Evolutionary conservation across 92 coral and sea anemone genomes (phyloP).

Genomic region (Actinernus sp.): DNA sequence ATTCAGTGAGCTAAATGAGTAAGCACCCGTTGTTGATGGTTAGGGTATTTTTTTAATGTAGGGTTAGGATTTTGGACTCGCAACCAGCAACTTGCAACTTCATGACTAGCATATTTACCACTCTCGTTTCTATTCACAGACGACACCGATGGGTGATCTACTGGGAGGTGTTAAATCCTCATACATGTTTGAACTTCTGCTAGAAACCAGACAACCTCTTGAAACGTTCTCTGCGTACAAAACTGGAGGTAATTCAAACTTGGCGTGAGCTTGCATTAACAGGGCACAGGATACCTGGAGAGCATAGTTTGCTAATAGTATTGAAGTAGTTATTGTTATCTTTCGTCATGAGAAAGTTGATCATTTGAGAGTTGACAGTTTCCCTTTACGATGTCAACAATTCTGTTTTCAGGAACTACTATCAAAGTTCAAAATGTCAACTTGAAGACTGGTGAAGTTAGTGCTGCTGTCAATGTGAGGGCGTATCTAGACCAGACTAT

Average conservation of each 20-base stretch:
- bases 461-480: slow-evolving; percentile 70
- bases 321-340: too few relatives aligned
- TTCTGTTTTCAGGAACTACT: slow-evolving; percentile 65
- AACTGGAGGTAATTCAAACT: slow-evolving; percentile 88
- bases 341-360: too few relatives aligned
- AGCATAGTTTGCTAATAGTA: too few relatives aligned
- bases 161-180: slow-evolving; percentile 85
- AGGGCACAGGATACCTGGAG: too few relatives aligned
- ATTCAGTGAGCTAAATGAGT: too few relatives aligned
- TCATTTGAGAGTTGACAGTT: too few relatives aligned
- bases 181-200: slow-evolving; percentile 88
- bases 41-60: too few relatives aligned
- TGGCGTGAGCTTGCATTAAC: background rate
- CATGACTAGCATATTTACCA: background rate
- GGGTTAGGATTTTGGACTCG: too few relatives aligned
- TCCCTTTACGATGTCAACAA: too few relatives aligned
- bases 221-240: slow-evolving; percentile 71
- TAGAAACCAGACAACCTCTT: slow-evolving; percentile 77
- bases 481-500: slow-evolving; percentile 60
- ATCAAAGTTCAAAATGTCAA: slow-evolving; percentile 81
- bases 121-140: slow-evolving; percentile 32
- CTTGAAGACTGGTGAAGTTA: slow-evolving; percentile 60
- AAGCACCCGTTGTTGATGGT: too few relatives aligned
- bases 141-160: slow-evolving; percentile 75
- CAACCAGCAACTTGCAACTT: too few relatives aligned